Percentiles rank a stretch among this genome's conserved stretches.
phyloP scores from a whole-genome alignment of 2,113 vertebrate species.

The Paramormyrops kingsleyae region DNA sequence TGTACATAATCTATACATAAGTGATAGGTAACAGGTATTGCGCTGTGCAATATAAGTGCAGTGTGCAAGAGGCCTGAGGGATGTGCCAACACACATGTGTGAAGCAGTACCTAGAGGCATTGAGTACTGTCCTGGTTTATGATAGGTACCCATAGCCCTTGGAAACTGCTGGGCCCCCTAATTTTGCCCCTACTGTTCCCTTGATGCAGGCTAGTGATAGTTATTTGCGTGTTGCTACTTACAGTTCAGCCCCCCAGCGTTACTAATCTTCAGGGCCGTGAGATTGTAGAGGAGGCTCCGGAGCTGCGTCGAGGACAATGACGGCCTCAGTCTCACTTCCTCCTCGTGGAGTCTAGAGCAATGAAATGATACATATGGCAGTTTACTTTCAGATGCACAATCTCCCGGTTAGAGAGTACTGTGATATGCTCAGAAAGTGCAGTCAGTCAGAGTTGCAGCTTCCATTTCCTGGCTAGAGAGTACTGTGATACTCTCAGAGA shows the following conservation, averaged over 20 bases:
- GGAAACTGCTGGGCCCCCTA: background rate
- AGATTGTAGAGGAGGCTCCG: constrained; percentile 77
- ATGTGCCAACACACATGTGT: too few species aligned
- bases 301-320: constrained; percentile 65
- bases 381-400: background rate
- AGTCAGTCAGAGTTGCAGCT: background rate
- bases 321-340: constrained; percentile 49
- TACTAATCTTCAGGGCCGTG: constrained; percentile 59
- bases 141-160: background rate
- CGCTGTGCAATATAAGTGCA: too few species aligned
- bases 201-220: background rate
- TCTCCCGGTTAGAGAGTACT: background rate
- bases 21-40: too few species aligned
- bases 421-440: background rate
- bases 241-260: constrained; percentile 53
- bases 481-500: background rate
- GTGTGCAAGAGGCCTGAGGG: too few species aligned
- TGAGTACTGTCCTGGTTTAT: too few species aligned
- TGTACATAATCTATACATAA: too few species aligned
- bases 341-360: constrained; percentile 70
- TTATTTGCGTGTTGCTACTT: constrained; percentile 39
- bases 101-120: too few species aligned
- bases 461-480: background rate
- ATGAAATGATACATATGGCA: constrained; percentile 8
- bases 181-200: background rate